A percentile compares a stretch with the other conserved stretches of the same genome.
These are phyloP conservation scores for Fopius arisanus DNA, from an alignment of 1,140 invertebrate genomes.

Conservation along the genomic window DNA sequence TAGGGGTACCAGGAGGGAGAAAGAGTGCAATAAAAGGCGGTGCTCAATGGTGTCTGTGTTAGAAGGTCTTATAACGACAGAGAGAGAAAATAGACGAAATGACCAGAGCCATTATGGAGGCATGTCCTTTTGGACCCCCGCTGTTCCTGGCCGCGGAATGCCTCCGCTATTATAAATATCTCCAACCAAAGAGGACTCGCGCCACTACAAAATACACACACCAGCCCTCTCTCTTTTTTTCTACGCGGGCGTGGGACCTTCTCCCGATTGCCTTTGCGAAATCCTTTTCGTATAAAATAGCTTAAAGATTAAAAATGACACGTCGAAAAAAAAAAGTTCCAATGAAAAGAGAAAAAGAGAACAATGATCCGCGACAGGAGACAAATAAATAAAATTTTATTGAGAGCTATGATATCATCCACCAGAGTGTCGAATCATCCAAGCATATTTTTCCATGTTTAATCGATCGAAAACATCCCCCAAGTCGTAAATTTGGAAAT, in stretches of 20 bases:
- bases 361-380: neutral
- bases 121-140: conserved; percentile 55
- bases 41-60: neutral
- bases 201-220: conserved; percentile 13
- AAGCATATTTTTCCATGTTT: neutral
- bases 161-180: conserved; percentile 56
- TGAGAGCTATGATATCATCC: conserved; percentile 3
- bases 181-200: conserved; percentile 30
- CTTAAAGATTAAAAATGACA: conserved; percentile 13
- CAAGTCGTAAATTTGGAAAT: neutral
- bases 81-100: conserved; percentile 53
- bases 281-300: conserved; percentile 11
- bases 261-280: conserved; percentile 30
- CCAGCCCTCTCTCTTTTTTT: neutral
- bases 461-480: neutral
- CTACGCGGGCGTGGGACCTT: conserved; percentile 50
- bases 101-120: conserved; percentile 48
- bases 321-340: neutral
- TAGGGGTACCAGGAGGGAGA: neutral
- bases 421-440: neutral
- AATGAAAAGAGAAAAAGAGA: neutral
- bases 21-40: conserved; percentile 3
- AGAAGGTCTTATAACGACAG: neutral
- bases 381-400: conserved; percentile 6
- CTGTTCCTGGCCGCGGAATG: conserved; percentile 50